Conservation (phyloP, 2,797 vertebrate species). For the Lutjanus campechanus region DNA sequence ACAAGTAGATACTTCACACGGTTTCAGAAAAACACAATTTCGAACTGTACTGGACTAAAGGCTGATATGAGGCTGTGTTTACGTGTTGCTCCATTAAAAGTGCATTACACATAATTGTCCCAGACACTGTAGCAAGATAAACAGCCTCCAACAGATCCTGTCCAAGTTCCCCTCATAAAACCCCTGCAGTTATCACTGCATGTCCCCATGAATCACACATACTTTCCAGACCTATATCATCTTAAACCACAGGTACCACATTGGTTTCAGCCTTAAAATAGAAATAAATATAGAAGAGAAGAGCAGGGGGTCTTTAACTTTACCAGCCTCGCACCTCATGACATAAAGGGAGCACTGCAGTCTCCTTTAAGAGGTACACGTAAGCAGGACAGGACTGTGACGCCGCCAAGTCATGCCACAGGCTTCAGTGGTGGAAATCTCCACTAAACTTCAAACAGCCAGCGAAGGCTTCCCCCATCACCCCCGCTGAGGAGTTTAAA, state of each 20-base stretch:
- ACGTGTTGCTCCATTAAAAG: conserved; percentile 35
- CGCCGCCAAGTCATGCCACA: background rate
- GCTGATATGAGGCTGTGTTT: conserved; percentile 37
- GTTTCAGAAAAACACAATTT: conserved; percentile 1
- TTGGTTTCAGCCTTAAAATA: conserved; percentile 24
- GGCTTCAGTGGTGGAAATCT: conserved; percentile 26
- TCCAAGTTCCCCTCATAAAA: conserved; percentile 72
- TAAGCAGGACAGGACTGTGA: conserved; percentile 43
- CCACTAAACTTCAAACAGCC: conserved; percentile 63
- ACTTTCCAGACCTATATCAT: conserved; percentile 68
- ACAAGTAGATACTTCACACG: background rate
- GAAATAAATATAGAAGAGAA: conserved; percentile 11
- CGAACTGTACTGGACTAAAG: conserved; percentile 17
- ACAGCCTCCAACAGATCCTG: conserved; percentile 30
- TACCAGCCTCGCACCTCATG: conserved; percentile 29
- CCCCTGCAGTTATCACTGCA: conserved; percentile 34
- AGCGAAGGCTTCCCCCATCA: conserved; percentile 1
- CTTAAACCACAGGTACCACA: conserved; percentile 15
- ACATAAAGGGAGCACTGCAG: conserved; percentile 8
- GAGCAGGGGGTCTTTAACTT: conserved; percentile 15
- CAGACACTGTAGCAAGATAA: conserved; percentile 45
- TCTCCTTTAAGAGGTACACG: conserved; percentile 27
- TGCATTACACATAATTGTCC: conserved; percentile 44
- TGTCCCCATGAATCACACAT: conserved; percentile 61
- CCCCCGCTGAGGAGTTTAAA: conserved; percentile 24